A percentile compares a stretch with the other conserved stretches of the same genome.
Evolutionary conservation across 1,140 invertebrate species (phyloP).

Genomic region (Eulimnadia texana): DNA sequence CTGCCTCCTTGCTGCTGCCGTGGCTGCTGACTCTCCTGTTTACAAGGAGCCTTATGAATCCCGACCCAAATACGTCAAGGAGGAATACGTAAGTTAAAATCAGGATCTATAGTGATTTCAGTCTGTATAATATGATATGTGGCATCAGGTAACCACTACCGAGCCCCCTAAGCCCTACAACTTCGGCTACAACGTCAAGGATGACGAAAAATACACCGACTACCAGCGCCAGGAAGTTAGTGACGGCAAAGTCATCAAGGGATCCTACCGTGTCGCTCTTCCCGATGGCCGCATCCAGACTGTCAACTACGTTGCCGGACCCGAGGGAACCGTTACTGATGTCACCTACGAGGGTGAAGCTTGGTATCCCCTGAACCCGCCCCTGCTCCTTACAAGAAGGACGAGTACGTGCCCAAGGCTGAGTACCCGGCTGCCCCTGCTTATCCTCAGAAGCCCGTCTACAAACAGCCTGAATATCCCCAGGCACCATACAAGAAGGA

Average conservation of each 20-base stretch:
- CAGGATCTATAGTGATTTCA: background rate
- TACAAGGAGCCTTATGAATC: background rate
- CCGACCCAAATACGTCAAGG: background rate
- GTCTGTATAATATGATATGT: background rate
- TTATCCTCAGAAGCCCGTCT: background rate
- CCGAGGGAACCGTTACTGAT: slow-evolving; percentile 20
- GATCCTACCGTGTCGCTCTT: slow-evolving; percentile 21
- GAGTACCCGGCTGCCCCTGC: too few species aligned
- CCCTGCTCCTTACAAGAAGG: slow-evolving; percentile 3
- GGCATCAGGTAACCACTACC: background rate
- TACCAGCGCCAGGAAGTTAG: slow-evolving; percentile 1
- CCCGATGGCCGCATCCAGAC: slow-evolving; percentile 22
- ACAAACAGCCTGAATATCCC: background rate
- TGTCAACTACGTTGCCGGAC: slow-evolving; percentile 22
- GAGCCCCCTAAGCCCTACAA: slow-evolving; percentile 7
- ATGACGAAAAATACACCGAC: slow-evolving; percentile 10
- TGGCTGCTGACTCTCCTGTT: background rate
- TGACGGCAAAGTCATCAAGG: slow-evolving; percentile 15
- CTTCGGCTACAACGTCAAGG: slow-evolving; percentile 14
- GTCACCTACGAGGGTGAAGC: slow-evolving; percentile 23
- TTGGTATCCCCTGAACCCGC: slow-evolving; percentile 5
- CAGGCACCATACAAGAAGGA: background rate
- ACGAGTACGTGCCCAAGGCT: too few species aligned
- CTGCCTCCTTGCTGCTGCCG: background rate
- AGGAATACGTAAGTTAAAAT: background rate